Evolutionary conservation across 2,113 vertebrate genomes (phyloP).

Genomic region (Physeter macrocephalus): DNA sequence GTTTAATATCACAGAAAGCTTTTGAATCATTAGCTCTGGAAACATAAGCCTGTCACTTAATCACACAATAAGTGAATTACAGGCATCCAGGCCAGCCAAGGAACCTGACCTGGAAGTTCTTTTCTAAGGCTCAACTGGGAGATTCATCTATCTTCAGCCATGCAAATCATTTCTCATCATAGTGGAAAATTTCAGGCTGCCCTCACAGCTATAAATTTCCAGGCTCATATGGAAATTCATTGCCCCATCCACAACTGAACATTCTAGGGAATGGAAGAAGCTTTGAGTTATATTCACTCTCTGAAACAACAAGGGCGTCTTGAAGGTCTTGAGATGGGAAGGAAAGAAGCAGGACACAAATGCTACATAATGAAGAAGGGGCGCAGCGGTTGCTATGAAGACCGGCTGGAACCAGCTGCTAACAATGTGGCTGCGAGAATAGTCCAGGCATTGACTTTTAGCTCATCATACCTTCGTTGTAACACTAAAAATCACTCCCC

Average conservation of each 20-base stretch:
- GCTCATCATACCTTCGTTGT: not conserved
- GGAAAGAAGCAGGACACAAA: not conserved
- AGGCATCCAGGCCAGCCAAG: not conserved
- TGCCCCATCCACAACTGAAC: not conserved
- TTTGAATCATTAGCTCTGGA: conserved; percentile 43
- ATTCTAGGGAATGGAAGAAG: not conserved
- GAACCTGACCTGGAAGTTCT: conserved; percentile 46
- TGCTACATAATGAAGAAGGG: not conserved
- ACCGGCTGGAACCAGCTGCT: not conserved
- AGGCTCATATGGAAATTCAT: not conserved
- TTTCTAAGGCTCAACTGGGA: not conserved
- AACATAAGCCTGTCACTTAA: conserved; percentile 18
- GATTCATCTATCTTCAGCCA: not conserved
- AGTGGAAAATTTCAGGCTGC: conserved; percentile 34
- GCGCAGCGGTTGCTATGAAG: not conserved
- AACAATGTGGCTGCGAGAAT: not conserved
- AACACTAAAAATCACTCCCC: not conserved
- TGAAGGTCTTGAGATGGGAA: not conserved
- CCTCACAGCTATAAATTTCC: conserved; percentile 20
- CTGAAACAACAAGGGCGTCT: not conserved
- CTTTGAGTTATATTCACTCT: not conserved
- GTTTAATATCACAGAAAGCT: conserved; percentile 52
- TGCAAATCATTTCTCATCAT: not conserved
- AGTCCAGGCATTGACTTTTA: not conserved
- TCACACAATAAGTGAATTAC: conserved; percentile 33